Percentiles rank a stretch among this genome's conserved stretches.
Evolutionary conservation across 1,140 invertebrate species (phyloP).

Genomic region (Propsilocerus akamusi): DNA sequence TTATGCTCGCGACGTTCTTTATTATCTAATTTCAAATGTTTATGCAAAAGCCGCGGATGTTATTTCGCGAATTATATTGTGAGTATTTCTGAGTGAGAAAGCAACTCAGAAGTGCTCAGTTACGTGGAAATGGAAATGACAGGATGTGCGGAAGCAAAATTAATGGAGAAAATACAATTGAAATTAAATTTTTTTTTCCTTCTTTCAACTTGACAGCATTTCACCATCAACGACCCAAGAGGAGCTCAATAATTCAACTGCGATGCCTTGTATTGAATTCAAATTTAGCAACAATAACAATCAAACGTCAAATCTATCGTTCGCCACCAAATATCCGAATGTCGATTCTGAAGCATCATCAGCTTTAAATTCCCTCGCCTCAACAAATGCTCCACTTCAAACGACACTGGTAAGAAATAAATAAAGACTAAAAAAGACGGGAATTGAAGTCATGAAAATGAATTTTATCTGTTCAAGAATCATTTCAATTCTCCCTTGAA

Average conservation of each 20-base stretch:
- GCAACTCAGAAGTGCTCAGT: too few relatives aligned
- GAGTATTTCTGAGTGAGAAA: too few relatives aligned
- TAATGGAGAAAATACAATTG: background rate
- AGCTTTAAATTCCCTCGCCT: slow-evolving; percentile 7
- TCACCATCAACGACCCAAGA: background rate
- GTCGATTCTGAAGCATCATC: slow-evolving; percentile 14
- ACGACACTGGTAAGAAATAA: slow-evolving; percentile 57
- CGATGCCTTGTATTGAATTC: slow-evolving; percentile 13
- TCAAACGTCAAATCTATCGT: background rate
- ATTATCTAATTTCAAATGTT: background rate
- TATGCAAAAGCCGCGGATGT: background rate
- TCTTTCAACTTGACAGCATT: background rate
- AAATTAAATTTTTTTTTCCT: background rate
- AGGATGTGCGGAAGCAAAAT: background rate
- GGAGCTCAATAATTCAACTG: slow-evolving; percentile 10
- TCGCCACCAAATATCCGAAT: slow-evolving; percentile 6
- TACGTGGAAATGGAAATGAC: background rate
- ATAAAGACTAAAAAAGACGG: too few relatives aligned
- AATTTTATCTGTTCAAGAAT: too few relatives aligned
- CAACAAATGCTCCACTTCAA: slow-evolving; percentile 33
- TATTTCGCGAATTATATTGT: too few relatives aligned
- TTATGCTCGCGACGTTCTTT: background rate
- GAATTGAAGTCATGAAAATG: too few relatives aligned
- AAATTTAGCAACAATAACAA: background rate
- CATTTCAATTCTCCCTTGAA: too few relatives aligned